A percentile compares a stretch with the other conserved stretches of the same genome.
Conservation (phyloP, 1,140 invertebrate species). For the Chymomyza costata region DNA sequence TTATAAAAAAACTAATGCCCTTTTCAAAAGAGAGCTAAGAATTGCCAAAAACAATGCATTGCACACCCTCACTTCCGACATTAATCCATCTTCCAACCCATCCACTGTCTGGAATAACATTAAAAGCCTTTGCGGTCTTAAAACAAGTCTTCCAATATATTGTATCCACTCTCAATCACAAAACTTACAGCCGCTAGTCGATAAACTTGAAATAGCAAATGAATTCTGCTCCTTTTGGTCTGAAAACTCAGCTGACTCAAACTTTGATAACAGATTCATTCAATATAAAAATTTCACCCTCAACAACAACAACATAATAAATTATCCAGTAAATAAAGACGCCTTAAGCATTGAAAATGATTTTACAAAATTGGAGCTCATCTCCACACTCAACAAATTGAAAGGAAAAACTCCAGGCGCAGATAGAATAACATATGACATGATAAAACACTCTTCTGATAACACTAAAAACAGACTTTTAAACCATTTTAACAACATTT, state of each 20-base stretch:
- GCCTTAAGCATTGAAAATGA: slow-evolving; percentile 3
- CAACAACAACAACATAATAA: too few relatives aligned
- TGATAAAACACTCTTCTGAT: neutral
- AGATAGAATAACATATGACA: neutral
- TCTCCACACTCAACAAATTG: neutral
- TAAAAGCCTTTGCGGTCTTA: slow-evolving; percentile 18
- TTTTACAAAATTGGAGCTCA: slow-evolving; percentile 1
- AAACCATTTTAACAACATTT: neutral
- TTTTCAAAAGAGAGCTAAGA: slow-evolving; percentile 18
- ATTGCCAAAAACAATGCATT: slow-evolving; percentile 15
- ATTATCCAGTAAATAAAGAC: too few relatives aligned
- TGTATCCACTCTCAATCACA: slow-evolving; percentile 2
- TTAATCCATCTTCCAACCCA: slow-evolving; percentile 6
- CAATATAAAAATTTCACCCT: slow-evolving; percentile 6
- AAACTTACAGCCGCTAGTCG: slow-evolving; percentile 14
- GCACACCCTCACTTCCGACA: slow-evolving; percentile 14
- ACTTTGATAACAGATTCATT: slow-evolving; percentile 10
- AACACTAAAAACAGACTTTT: neutral
- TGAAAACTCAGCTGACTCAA: slow-evolving; percentile 9
- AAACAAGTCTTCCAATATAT: slow-evolving; percentile 13
- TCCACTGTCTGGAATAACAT: slow-evolving; percentile 24
- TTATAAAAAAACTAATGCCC: slow-evolving; percentile 20
- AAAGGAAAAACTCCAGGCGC: slow-evolving; percentile 5
- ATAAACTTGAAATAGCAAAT: slow-evolving; percentile 12
- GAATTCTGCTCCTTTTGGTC: slow-evolving; percentile 3